Base-by-base conservation (phyloP, 1,140 invertebrate species). In the Aradophagus sp. region DNA sequence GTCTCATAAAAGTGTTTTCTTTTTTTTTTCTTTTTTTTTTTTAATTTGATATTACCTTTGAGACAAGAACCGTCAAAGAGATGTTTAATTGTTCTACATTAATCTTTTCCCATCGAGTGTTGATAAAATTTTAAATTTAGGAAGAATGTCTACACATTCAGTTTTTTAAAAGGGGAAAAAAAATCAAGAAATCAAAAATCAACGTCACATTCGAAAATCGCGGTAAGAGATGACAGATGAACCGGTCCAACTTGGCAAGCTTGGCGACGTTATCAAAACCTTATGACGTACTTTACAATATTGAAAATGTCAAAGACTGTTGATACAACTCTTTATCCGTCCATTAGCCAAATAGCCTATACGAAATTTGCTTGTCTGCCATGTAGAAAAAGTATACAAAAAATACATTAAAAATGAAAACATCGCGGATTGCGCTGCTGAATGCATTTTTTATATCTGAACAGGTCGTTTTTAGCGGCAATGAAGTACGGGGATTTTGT, bases 271-370 rank as follows among this genome's bases (percentile, higher is more conserved):
- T 80, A 80, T 81, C 78, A 79, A 68, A 78, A 73, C 70, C 78
- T 80, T 80, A 82, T 82, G 77, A 79, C 72, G 61, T 79, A 74
- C 77, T 80, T 80, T 80, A 80, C 78, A 80, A 70, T 69, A 80
- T 80, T 73, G 72, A 73, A 80, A 80, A 80, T 75, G 72, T 73
- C 73, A 66, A 80, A 80, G 78, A 80, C 80, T 77, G 74, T 77
- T 77, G 76, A 79, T 66, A 67, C 68, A 74, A 34, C 58, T 61
- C 73, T 80, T 80, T 80, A 77, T 79, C 72, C 66, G 67, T 79
- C 78, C 79, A 80, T 80, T 80, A 82, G 77, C 73, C 61, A 77
- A 81, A 81, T 74, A 79, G 70, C 69, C 17, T 44, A 59, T 36
- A 74, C 55, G 52, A 79, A 80, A 79, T 77, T 80, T 72, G 68